Conservation (phyloP, 2,797 vertebrate species). For the Diplodus sargus region DNA sequence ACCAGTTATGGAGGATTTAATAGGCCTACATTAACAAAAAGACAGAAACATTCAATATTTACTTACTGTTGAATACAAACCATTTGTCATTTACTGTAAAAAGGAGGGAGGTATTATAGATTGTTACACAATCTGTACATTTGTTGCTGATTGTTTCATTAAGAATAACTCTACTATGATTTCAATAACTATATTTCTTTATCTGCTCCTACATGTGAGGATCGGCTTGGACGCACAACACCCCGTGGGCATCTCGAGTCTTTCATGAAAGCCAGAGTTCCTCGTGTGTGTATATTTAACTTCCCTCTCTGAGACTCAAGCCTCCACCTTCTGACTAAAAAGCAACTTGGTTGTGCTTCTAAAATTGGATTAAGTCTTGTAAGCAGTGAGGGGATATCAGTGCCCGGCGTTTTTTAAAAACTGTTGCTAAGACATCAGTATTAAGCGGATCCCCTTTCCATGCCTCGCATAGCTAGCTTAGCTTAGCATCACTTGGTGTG, state of each 20-base stretch:
- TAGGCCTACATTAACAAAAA: not conserved
- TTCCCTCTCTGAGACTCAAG: constrained; percentile 45
- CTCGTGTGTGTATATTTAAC: constrained; percentile 64
- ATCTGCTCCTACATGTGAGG: not conserved
- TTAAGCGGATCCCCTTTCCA: constrained; percentile 79
- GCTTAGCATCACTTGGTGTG: constrained; percentile 75
- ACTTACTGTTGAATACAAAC: not conserved
- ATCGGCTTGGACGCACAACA: not conserved
- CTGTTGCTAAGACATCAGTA: constrained; percentile 82
- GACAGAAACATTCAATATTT: not conserved
- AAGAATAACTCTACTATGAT: not conserved
- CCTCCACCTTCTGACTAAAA: constrained; percentile 73
- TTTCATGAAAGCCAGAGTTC: constrained; percentile 49
- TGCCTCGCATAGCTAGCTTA: constrained; percentile 76
- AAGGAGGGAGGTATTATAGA: not conserved
- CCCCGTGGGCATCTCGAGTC: not conserved
- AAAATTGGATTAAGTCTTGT: constrained; percentile 84
- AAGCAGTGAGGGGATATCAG: constrained; percentile 83
- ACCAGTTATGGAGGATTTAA: not conserved
- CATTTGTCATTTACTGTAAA: not conserved
- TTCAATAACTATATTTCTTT: not conserved
- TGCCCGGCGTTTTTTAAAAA: constrained; percentile 77
- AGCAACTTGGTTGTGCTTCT: constrained; percentile 74
- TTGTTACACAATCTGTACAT: not conserved
- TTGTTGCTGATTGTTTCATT: not conserved